Evolutionary conservation across 1,140 invertebrate species (phyloP).

Genomic region (Marisa cornuarietis): DNA sequence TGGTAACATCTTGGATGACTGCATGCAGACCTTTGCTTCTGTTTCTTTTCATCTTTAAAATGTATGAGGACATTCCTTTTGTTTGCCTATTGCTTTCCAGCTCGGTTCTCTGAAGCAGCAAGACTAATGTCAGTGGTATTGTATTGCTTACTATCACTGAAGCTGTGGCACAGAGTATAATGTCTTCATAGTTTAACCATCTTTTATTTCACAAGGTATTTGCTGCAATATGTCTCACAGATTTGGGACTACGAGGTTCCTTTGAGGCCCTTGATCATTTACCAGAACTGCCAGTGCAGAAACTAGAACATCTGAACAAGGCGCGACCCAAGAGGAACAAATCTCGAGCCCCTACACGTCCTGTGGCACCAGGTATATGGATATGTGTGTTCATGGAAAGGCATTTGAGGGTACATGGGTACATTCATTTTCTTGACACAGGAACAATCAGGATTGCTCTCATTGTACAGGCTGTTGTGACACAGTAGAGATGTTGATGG

Average conservation of each 20-base stretch:
- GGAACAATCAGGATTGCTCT: too few species aligned
- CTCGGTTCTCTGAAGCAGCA: too few species aligned
- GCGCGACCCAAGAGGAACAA: conserved; percentile 12
- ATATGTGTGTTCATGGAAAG: background rate
- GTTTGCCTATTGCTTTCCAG: too few species aligned
- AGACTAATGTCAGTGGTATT: too few species aligned
- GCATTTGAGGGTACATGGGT: background rate
- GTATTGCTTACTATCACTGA: too few species aligned
- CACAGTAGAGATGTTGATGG: too few species aligned
- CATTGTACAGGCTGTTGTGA: too few species aligned
- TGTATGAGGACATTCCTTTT: too few species aligned
- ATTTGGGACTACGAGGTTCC: background rate
- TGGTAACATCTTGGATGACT: too few species aligned
- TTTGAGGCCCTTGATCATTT: conserved; percentile 7
- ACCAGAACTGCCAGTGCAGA: conserved; percentile 4
- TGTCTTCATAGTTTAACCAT: background rate
- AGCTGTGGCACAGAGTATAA: too few species aligned
- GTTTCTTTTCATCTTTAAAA: too few species aligned
- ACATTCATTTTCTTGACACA: background rate
- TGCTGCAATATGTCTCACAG: background rate
- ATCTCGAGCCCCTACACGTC: conserved; percentile 16
- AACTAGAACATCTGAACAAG: conserved; percentile 24
- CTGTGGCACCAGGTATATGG: conserved; percentile 2
- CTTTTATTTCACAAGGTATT: background rate
- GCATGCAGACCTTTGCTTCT: too few species aligned